Base-by-base conservation (phyloP, 2,888 invertebrate genomes). In the Dichetophora obliterata region DNA sequence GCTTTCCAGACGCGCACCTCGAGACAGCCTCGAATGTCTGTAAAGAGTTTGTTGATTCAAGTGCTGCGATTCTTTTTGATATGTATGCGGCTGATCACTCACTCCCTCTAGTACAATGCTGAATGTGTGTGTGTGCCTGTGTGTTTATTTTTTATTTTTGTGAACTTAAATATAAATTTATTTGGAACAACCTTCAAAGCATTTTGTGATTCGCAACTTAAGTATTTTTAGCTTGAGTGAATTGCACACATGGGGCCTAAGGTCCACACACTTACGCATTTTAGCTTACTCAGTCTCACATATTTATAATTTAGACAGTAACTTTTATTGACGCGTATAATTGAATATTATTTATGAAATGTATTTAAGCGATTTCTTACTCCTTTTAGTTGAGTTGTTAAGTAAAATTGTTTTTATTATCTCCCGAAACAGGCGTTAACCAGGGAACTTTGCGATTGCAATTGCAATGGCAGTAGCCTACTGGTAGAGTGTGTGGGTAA, bases 201-300 rank as follows among this genome's bases (percentile, higher is more conserved):
- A 34, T 71, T 59, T 71, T 71, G 71, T 59, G 71, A 19, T 71
- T 71, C 24, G 57, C 57, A 37, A 57, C 57, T 59, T 57, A 34
- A 57, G 59, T n/a, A 71, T 71, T 71, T 71, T 71, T 59, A 24
- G 59, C 43, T 71, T 71, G 59, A 71, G 71, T 71, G 37, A 59
- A 54, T 37, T 43, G 71, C 43, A 59, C 71, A 59, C 54, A 57
- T 71, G 71, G 54, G 59, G 57, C 59, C 37, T 71, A 43, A 71
- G 16, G 43, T 14, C 14, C 11, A 37, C 59, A 43, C 43, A 43
- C 43, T 43, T 6, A 43, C 11, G 43, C 43, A 43, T 43, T 43
- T 43, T 11, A 43, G 43, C 11, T 43, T 14, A 43, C 14, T 43
- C 43, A 11, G 2, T 6, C 14, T 14, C 3, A 43, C 43, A 43